Evolutionary conservation across 2,797 vertebrate species (phyloP).

Genomic region (Anas capensis): DNA sequence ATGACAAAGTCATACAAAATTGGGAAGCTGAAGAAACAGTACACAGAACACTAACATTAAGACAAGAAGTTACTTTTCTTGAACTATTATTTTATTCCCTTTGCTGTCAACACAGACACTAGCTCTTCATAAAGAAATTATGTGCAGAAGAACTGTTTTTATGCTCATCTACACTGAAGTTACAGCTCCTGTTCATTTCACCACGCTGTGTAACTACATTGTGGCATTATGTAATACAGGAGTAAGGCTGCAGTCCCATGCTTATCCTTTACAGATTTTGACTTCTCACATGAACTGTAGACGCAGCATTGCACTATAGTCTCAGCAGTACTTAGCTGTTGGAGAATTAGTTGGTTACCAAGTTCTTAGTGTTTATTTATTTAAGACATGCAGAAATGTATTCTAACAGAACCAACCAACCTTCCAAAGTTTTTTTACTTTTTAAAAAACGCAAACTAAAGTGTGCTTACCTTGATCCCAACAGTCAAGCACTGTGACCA

Average conservation of each 20-base stretch:
- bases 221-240: neutral
- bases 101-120: neutral
- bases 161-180: neutral
- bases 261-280: neutral
- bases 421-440: neutral
- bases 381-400: neutral
- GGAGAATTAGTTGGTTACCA: neutral
- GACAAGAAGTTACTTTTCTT: neutral
- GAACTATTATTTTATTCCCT: neutral
- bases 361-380: neutral
- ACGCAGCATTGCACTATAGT: neutral
- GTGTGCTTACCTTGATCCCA: conserved; percentile 84
- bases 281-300: neutral
- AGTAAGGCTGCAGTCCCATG: neutral
- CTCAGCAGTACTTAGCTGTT: neutral
- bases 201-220: fast-evolving
- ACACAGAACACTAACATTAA: neutral
- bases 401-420: neutral
- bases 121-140: neutral
- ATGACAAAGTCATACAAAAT: neutral
- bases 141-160: neutral
- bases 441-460: neutral
- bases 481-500: conserved; percentile 85
- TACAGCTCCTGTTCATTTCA: neutral
- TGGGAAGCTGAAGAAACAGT: neutral